Evolutionary conservation across 1,140 invertebrate genomes (phyloP).

Genomic region (Diachasma alloeum): DNA sequence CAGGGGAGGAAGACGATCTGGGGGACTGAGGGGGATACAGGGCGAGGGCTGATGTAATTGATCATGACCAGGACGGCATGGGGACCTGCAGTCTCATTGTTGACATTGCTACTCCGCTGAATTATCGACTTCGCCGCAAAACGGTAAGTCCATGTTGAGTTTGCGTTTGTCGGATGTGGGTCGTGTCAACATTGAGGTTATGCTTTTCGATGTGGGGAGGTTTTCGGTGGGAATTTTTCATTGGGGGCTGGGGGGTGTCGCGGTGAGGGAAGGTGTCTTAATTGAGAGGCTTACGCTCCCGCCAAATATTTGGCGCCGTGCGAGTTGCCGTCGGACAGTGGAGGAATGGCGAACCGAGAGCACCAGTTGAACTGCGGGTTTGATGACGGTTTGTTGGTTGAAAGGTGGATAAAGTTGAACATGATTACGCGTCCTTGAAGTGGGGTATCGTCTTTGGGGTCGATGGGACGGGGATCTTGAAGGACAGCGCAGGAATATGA

Average conservation of each 20-base stretch:
- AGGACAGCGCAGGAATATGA: neutral
- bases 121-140: constrained; percentile 40
- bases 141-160: constrained; percentile 32
- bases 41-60: neutral
- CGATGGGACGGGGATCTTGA: neutral
- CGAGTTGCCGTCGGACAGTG: constrained; percentile 41
- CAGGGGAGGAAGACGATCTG: too few species aligned
- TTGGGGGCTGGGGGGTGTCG: neutral
- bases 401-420: neutral
- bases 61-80: constrained; percentile 40
- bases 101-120: constrained; percentile 43
- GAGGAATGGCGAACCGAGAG: neutral
- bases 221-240: neutral
- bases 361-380: neutral
- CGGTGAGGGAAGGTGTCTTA: neutral
- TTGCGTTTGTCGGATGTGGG: too few species aligned
- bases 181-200: neutral
- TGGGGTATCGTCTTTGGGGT: neutral
- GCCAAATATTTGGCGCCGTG: constrained; percentile 32
- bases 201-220: neutral
- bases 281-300: constrained; percentile 19
- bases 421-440: too few species aligned
- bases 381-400: too few species aligned
- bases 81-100: constrained; percentile 42
- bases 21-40: neutral